phyloP scores from a whole-genome alignment of 2,113 vertebrate genomes.

The Corythoichthys haematopterus region DNA sequence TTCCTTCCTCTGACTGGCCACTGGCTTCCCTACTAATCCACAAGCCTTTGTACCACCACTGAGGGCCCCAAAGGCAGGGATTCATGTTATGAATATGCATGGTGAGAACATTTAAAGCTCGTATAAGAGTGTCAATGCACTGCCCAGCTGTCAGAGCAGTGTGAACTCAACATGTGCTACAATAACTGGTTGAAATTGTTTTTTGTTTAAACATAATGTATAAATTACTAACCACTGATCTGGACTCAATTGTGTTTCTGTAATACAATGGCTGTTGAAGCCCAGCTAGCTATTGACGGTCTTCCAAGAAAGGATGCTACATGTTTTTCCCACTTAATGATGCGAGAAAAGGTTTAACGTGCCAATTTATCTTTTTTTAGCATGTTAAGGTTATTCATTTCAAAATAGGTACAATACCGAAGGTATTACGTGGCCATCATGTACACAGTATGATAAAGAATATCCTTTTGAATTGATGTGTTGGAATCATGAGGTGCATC shows the following conservation, averaged over 20 bases:
- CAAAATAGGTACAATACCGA: not conserved
- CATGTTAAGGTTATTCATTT: not conserved
- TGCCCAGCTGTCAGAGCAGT: conserved; percentile 13
- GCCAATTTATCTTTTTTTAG: not conserved
- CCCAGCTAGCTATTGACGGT: no score
- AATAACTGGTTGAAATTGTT: no score
- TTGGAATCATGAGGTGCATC: not conserved
- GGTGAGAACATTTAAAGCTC: conserved; percentile 36
- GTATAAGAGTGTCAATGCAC: conserved; percentile 33
- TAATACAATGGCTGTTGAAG: no score
- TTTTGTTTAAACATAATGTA: no score
- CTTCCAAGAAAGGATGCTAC: no score
- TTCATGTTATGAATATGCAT: conserved; percentile 48
- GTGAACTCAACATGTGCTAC: conserved; percentile 9
- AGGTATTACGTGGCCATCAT: not conserved
- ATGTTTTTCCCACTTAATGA: no score
- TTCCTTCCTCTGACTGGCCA: conserved; percentile 17
- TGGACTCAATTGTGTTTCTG: no score
- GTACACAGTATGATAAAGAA: not conserved
- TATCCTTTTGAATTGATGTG: not conserved
- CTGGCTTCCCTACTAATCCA: conserved; percentile 51
- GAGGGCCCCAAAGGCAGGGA: conserved; percentile 38
- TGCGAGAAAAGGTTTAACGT: not conserved
- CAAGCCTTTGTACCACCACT: conserved; percentile 37
- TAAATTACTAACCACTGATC: no score